Evolutionary conservation across 2,888 invertebrate species (phyloP).

Genomic region (Chelonus formosanus): DNA sequence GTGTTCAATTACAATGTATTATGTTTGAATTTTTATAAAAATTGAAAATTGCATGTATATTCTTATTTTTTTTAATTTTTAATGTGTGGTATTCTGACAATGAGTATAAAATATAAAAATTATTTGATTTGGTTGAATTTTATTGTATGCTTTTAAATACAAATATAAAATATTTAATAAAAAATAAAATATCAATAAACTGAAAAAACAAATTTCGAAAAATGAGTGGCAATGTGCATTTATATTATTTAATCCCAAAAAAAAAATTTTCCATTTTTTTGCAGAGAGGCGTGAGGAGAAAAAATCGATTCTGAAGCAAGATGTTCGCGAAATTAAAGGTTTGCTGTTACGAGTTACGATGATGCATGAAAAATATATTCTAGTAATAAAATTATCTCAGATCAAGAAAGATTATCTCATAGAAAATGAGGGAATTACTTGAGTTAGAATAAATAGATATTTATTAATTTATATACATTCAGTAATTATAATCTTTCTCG

Average conservation of each 20-base stretch:
- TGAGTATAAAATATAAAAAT: too few species aligned
- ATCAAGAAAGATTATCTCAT: too few species aligned
- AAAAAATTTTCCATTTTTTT: conserved; percentile 46
- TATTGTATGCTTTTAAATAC: too few species aligned
- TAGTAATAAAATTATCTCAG: conserved; percentile 22
- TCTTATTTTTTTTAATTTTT: too few species aligned
- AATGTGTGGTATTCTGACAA: too few species aligned
- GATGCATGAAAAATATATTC: conserved; percentile 51
- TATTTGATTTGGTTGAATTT: too few species aligned
- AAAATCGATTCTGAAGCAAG: conserved; percentile 57
- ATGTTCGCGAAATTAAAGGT: conserved; percentile 64
- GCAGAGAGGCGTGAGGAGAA: conserved; percentile 59
- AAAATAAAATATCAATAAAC: background rate
- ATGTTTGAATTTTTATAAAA: too few species aligned
- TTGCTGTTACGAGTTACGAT: conserved; percentile 53
- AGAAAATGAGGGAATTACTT: too few species aligned
- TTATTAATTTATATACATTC: background rate
- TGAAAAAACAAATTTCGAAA: conserved; percentile 25
- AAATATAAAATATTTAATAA: too few species aligned
- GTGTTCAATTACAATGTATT: too few species aligned
- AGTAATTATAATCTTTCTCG: background rate
- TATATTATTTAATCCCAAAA: conserved; percentile 37
- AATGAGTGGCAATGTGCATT: conserved; percentile 29
- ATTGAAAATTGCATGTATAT: too few species aligned
- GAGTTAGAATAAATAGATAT: background rate